Base-by-base conservation (phyloP, 2,113 vertebrate species). In the Ancistrus triradiatus region DNA sequence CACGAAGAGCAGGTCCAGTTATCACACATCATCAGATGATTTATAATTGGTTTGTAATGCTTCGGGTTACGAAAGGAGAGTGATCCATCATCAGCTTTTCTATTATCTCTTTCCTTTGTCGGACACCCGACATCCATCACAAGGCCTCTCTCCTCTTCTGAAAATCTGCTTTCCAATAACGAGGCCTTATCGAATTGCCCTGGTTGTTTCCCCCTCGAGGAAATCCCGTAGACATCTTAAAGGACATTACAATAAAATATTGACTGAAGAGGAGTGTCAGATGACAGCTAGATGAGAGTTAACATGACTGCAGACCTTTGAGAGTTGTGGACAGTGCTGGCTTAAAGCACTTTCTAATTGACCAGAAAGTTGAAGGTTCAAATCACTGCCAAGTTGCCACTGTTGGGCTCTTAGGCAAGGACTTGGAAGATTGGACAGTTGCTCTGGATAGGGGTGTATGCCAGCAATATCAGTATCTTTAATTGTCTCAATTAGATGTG, bases 41-140 rank as follows among this genome's bases (percentile, higher is more conserved):
- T 43, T 63, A 31, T 46, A 72, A 68, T 58, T 63, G 46, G 37
- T 37, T 28, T 58, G 46, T 51, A 42, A 46, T 57, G 40, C 49
- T 67, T 72, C 53, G 3, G 22, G 51, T 19, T 33, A 44, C 49
- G 44, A 63, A 42, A 37, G 19, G 9, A 44, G 21, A 18, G 64
- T 25, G n/a, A 59, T 75, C 37, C 47, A 70, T 74, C 72, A 53
- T 21, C 33, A 24, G 9, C 7, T 61, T 49, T 66, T 73, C 57
- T 46, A 37, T 40, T 63, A 24, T 74, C 25, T 37, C 37, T 60
- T 63, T 72, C 63, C 37, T 43, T 1, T 21, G 25, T 7, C 28
- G n/a, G n/a, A n/a, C n/a, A n/a, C n/a, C n/a, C 14, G 25, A 66
- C 37, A 55, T 48, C 11, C 11, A 28, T 15, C 19, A 63, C 59